Percentiles rank a stretch among this genome's conserved stretches.
Evolutionary conservation across 1,140 invertebrate genomes (phyloP).

Genomic region (Pseudomyrmex flavicornis): DNA sequence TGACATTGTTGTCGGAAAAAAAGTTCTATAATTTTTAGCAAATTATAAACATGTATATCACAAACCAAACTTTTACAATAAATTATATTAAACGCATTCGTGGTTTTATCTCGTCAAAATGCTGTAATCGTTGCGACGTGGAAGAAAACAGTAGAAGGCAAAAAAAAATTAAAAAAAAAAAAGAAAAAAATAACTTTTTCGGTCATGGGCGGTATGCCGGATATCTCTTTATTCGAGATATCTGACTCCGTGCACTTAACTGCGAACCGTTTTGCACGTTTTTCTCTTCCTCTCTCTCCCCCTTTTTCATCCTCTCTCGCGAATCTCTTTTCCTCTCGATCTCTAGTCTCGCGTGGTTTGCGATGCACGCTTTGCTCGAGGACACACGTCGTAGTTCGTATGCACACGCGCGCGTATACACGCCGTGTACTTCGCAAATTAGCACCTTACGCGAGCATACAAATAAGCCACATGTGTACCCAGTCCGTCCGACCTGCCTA

Average conservation of each 20-base stretch:
- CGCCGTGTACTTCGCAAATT: constrained; percentile 72
- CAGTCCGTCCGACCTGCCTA: constrained; percentile 30
- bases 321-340: constrained; percentile 10
- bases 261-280: constrained; percentile 2
- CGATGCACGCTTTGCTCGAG: constrained; percentile 53
- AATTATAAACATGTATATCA: neutral
- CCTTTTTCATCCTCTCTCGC: neutral
- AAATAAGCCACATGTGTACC: constrained; percentile 66
- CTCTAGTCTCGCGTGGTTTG: constrained; percentile 42
- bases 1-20: no score
- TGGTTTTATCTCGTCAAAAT: no score
- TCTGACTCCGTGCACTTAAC: constrained; percentile 30
- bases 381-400: constrained; percentile 57
- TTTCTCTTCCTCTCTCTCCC: neutral
- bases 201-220: constrained; percentile 1
- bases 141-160: neutral
- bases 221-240: constrained; percentile 54
- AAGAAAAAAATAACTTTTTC: constrained; percentile 13
- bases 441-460: constrained; percentile 73
- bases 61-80: no score
- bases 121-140: no score
- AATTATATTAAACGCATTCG: neutral
- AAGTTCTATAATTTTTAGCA: neutral
- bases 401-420: constrained; percentile 41
- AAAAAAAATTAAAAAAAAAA: neutral